Percentiles rank a stretch among this genome's conserved stretches.
phyloP scores from a whole-genome alignment of 2,888 invertebrate species.

The Osmoderma eremita region DNA sequence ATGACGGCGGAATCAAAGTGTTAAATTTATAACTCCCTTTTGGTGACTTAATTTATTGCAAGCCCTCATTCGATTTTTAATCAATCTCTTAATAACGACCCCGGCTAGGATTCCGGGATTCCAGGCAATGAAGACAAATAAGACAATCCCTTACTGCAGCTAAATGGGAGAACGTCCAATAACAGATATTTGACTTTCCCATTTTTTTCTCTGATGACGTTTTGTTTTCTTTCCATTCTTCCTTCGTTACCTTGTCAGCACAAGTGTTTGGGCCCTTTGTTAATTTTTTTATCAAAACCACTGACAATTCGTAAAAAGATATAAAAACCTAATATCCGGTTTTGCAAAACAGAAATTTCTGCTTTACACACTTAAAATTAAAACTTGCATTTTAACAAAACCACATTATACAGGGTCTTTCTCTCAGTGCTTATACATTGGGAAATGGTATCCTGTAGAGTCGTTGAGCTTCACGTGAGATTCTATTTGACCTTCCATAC shows the following conservation, averaged over 20 bases:
- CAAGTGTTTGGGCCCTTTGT: too few relatives aligned
- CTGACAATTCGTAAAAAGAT: too few relatives aligned
- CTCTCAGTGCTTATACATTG: too few relatives aligned
- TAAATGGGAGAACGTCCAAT: neutral
- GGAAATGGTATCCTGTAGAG: too few relatives aligned
- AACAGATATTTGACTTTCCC: neutral
- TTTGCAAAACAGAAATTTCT: too few relatives aligned
- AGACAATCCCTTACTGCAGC: neutral
- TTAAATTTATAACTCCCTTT: constrained; percentile 41
- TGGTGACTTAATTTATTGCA: constrained; percentile 41
- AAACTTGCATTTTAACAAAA: too few relatives aligned
- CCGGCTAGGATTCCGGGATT: neutral
- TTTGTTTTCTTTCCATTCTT: constrained; percentile 3
- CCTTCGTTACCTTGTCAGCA: neutral
- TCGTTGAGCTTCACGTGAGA: too few relatives aligned
- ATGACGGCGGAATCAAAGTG: constrained; percentile 43
- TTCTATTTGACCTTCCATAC: too few relatives aligned
- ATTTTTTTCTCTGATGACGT: neutral
- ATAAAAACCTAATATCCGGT: too few relatives aligned
- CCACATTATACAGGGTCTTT: too few relatives aligned
- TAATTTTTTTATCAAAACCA: too few relatives aligned
- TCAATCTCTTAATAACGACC: constrained; percentile 34
- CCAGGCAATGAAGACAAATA: constrained; percentile 27
- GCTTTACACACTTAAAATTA: too few relatives aligned
- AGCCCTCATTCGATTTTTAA: constrained; percentile 36